Evolutionary conservation across 2,888 invertebrate genomes (phyloP).

Genomic region (Anagyrus pseudococci): DNA sequence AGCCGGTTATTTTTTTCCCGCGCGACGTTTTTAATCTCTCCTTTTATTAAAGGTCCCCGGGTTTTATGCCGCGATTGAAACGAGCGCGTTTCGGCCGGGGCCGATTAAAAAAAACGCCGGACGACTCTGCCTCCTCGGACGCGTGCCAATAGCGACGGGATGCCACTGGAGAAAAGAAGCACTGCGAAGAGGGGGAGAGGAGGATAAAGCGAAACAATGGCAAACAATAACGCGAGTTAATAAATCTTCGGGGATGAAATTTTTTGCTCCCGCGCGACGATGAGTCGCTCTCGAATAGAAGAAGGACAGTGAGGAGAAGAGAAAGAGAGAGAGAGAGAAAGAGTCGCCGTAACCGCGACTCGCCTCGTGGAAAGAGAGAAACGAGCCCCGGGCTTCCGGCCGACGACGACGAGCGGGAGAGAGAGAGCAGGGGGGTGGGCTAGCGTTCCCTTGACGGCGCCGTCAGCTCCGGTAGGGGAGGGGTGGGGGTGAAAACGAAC

Average conservation of each 20-base stretch:
- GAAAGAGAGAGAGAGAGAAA: too few species aligned
- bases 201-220: neutral
- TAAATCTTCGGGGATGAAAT: slow-evolving; percentile 25
- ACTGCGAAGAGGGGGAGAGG: neutral
- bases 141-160: slow-evolving; percentile 14
- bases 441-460: neutral
- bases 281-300: neutral
- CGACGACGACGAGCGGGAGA: neutral
- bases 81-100: slow-evolving; percentile 4
- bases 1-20: neutral
- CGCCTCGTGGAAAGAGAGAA: neutral
- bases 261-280: slow-evolving; percentile 4
- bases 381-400: neutral
- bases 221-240: slow-evolving; percentile 23
- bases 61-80: slow-evolving; percentile 28
- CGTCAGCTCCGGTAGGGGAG: too few species aligned
- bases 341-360: too few species aligned
- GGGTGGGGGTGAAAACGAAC: too few species aligned
- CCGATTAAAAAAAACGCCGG: slow-evolving; percentile 21
- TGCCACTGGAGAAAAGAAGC: neutral
- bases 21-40: slow-evolving; percentile 20
- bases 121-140: neutral
- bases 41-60: neutral
- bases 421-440: slow-evolving; percentile 2
- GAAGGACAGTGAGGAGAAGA: too few species aligned